A percentile compares a stretch with the other conserved stretches of the same genome.
Conservation (phyloP, 2,797 vertebrate species). For the Falco concolor region DNA sequence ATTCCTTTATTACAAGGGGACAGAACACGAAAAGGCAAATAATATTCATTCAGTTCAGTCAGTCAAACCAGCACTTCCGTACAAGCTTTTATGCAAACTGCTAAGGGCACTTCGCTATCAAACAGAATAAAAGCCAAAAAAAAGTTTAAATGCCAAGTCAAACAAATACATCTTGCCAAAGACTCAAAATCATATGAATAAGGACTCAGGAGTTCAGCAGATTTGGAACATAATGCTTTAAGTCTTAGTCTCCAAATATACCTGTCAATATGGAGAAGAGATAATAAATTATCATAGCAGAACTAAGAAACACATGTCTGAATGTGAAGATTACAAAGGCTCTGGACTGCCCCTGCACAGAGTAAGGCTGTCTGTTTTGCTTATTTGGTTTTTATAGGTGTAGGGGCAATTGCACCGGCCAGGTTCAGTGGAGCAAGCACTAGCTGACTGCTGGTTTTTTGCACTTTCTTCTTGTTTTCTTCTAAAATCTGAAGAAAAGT, state of each 20-base stretch:
- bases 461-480: background rate
- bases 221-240: constrained; percentile 17
- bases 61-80: background rate
- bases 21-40: background rate
- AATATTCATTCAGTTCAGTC: background rate
- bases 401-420: background rate
- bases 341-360: background rate
- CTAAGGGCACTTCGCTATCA: constrained; percentile 27
- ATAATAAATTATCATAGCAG: constrained; percentile 4
- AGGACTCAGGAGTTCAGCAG: background rate
- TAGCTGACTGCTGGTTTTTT: background rate
- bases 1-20: background rate
- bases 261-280: background rate
- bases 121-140: constrained; percentile 12
- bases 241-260: constrained; percentile 1
- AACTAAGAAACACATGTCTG: background rate
- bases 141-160: constrained; percentile 34
- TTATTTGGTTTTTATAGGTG: background rate
- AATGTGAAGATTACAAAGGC: background rate
- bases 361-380: background rate
- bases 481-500: background rate
- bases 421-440: background rate
- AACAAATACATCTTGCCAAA: constrained; percentile 27
- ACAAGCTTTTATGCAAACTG: background rate
- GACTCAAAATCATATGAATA: constrained; percentile 11